Evolutionary conservation across 2,888 invertebrate genomes (phyloP).

Genomic region (Podabrus alpinus): DNA sequence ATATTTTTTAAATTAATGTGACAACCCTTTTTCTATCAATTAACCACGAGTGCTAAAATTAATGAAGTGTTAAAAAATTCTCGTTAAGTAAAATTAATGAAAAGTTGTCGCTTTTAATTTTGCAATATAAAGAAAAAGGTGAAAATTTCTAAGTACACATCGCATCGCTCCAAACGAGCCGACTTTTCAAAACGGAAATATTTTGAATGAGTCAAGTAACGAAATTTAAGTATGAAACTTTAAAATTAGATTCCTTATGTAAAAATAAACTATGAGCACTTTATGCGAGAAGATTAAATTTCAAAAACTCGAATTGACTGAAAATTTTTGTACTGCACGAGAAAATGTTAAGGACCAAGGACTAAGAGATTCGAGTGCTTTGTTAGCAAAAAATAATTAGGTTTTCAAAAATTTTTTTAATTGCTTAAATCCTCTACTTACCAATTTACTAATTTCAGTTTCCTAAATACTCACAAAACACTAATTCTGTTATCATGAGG

Average conservation of each 20-base stretch:
- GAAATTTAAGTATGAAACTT: background rate
- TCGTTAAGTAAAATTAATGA: background rate
- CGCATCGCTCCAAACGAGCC: background rate
- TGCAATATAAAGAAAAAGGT: background rate
- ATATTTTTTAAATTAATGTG: background rate
- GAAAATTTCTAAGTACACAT: background rate
- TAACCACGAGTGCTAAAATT: background rate
- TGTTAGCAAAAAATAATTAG: too few species aligned
- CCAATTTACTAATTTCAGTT: background rate
- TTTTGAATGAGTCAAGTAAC: background rate
- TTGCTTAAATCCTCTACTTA: background rate
- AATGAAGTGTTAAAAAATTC: background rate
- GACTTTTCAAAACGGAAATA: background rate
- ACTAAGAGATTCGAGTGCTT: background rate
- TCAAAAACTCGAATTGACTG: background rate
- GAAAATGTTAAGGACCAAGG: too few species aligned
- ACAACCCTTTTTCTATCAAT: background rate
- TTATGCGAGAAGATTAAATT: background rate
- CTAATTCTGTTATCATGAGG: background rate
- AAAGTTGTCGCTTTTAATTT: background rate
- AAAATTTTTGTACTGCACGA: background rate
- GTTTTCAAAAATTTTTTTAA: background rate
- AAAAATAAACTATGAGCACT: constrained; percentile 3
- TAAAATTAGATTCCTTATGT: constrained; percentile 1
- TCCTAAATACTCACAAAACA: background rate